Evolutionary conservation across 1,140 invertebrate genomes (phyloP).

Genomic region (Homarus americanus): DNA sequence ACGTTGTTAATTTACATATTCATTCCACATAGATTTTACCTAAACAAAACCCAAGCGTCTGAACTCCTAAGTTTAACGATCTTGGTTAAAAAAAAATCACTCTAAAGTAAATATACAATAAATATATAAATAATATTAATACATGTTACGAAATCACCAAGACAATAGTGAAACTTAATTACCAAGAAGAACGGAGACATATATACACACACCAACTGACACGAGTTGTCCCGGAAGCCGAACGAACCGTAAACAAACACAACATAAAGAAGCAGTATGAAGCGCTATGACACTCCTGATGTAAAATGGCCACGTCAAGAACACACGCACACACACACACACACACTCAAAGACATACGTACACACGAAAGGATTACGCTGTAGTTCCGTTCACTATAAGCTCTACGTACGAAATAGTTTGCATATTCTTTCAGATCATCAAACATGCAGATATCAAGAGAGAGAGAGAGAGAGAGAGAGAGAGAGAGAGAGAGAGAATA

Average conservation of each 20-base stretch:
- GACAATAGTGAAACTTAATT: too few relatives aligned
- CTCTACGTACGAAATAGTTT: neutral
- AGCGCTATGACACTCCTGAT: neutral
- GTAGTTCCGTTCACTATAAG: neutral
- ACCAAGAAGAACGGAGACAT: too few relatives aligned
- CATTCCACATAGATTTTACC: too few relatives aligned
- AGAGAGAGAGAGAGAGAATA: conserved; percentile 20
- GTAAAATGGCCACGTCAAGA: neutral
- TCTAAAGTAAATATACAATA: too few relatives aligned
- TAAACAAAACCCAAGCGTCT: too few relatives aligned
- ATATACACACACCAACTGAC: too few relatives aligned
- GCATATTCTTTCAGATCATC: neutral
- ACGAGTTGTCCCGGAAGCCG: too few relatives aligned
- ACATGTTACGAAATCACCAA: too few relatives aligned
- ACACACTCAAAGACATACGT: conserved; percentile 12
- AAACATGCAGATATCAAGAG: neutral
- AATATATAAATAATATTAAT: too few relatives aligned
- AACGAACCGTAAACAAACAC: neutral
- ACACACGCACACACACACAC: neutral
- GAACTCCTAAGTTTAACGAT: too few relatives aligned
- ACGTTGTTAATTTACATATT: neutral
- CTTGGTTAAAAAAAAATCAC: too few relatives aligned
- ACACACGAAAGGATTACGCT: neutral
- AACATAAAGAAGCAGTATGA: neutral
- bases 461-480: conserved; percentile 17